Percentiles rank a stretch among this genome's conserved stretches.
Evolutionary conservation across 2,113 vertebrate species (phyloP).

Genomic region (Coturnix japonica): DNA sequence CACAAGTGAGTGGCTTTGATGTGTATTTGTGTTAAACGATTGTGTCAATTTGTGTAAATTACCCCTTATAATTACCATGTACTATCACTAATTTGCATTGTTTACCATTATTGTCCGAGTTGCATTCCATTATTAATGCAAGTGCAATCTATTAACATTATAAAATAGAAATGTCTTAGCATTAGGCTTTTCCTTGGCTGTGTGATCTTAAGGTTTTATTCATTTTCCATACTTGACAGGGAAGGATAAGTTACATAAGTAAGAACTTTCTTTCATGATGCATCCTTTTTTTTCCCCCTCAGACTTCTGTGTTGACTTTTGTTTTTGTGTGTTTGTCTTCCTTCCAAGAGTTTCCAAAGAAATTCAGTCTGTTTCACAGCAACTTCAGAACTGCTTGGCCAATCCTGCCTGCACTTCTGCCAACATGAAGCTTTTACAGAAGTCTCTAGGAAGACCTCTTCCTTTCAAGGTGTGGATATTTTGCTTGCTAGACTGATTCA

Average conservation of each 20-base stretch:
- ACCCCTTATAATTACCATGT: neutral
- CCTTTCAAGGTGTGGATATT: constrained; percentile 90
- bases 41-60: neutral
- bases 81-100: neutral
- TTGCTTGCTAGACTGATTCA: neutral
- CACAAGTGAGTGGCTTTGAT: constrained; percentile 82
- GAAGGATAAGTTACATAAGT: neutral
- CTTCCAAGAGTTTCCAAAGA: constrained; percentile 83
- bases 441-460: constrained; percentile 88
- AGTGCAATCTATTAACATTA: neutral
- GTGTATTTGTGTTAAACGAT: neutral
- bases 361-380: constrained; percentile 84
- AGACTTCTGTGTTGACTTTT: neutral
- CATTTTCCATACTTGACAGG: neutral
- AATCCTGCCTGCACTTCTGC: constrained; percentile 74
- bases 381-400: constrained; percentile 88
- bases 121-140: neutral
- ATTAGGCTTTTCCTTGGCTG: neutral
- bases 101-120: neutral
- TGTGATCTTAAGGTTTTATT: neutral
- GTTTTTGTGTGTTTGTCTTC: neutral
- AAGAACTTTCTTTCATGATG: accelerated
- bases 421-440: constrained; percentile 89
- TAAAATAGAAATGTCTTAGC: neutral
- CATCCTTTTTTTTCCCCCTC: neutral